Evolutionary conservation across 1,140 invertebrate species (phyloP).

Genomic region (Heliconius himera): DNA sequence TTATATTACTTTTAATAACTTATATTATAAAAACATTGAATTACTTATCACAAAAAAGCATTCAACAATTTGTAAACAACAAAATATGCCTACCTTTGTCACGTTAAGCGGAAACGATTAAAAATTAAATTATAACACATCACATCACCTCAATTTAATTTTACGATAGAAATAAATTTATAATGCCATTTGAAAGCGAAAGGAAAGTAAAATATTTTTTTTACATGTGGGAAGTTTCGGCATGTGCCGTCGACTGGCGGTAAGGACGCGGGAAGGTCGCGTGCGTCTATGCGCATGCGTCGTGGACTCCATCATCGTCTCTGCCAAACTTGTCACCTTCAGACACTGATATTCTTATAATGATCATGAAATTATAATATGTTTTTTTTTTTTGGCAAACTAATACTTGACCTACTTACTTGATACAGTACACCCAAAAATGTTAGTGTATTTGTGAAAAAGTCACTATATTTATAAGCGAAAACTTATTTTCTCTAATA

Average conservation of each 20-base stretch:
- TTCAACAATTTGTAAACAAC: background rate
- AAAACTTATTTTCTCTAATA: too few relatives aligned
- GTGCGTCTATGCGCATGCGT: constrained; percentile 63
- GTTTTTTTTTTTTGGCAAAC: background rate
- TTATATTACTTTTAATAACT: background rate
- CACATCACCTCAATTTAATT: constrained; percentile 32
- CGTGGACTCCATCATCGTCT: constrained; percentile 27
- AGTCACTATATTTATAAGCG: too few relatives aligned
- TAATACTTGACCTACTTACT: constrained; percentile 5
- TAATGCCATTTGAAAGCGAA: constrained; percentile 44
- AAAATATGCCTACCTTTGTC: constrained; percentile 14
- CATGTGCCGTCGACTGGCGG: constrained; percentile 63
- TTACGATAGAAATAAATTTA: constrained; percentile 23
- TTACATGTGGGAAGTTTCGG: constrained; percentile 60
- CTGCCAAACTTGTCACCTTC: constrained; percentile 50
- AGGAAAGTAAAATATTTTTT: constrained; percentile 59
- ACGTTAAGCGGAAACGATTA: constrained; percentile 11
- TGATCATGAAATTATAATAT: constrained; percentile 12
- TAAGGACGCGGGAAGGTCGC: constrained; percentile 77
- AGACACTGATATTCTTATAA: background rate
- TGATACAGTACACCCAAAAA: background rate
- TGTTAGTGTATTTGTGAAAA: background rate
- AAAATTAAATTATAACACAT: constrained; percentile 33
- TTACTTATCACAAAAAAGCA: background rate
- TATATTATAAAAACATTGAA: background rate